Evolutionary conservation across 2,113 vertebrate species (phyloP).

Genomic region (Cephalopterus ornatus): DNA sequence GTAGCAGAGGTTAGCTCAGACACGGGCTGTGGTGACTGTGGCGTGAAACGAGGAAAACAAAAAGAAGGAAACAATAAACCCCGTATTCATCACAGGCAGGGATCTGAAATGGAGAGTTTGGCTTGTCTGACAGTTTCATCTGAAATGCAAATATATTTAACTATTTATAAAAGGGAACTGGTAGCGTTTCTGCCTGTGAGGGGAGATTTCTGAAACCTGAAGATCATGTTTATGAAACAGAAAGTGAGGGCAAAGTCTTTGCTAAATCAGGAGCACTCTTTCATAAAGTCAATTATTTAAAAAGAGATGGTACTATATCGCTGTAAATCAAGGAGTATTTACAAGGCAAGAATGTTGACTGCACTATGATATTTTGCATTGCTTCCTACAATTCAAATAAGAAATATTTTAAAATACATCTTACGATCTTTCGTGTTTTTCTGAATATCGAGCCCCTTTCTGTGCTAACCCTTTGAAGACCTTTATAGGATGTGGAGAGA

Average conservation of each 20-base stretch:
- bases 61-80: not conserved
- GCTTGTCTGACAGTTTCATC: not conserved
- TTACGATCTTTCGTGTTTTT: not conserved
- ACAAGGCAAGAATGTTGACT: not conserved
- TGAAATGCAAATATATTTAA: constrained; percentile 30
- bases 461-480: not conserved
- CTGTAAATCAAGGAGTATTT: not conserved
- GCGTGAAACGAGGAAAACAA: not conserved
- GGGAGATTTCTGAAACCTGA: not conserved
- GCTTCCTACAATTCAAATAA: not conserved
- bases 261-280: not conserved
- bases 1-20: not conserved
- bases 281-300: not conserved
- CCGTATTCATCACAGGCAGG: not conserved
- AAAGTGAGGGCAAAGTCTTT: not conserved
- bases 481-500: not conserved
- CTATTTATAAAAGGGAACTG: not conserved
- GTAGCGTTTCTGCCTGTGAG: not conserved
- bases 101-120: not conserved
- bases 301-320: accelerated
- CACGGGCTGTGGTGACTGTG: not conserved
- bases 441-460: not conserved
- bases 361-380: not conserved
- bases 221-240: not conserved
- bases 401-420: not conserved